phyloP scores from a whole-genome alignment of 2,797 vertebrate species.

The Mycteria americana region DNA sequence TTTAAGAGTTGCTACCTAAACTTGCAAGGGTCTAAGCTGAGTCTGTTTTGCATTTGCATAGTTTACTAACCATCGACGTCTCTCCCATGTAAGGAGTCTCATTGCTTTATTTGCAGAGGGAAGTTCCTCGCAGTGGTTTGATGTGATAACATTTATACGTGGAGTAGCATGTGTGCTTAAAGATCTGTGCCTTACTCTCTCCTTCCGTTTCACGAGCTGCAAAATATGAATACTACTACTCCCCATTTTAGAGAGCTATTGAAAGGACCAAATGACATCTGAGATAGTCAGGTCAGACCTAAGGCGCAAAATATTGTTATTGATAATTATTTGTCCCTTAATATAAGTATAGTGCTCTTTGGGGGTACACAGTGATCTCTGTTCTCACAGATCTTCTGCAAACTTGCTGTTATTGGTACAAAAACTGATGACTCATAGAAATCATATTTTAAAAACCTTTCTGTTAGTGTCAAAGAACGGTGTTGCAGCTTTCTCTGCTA shows the following conservation, averaged over 20 bases:
- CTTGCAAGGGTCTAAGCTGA: neutral
- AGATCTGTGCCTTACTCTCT: neutral
- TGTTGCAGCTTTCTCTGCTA: neutral
- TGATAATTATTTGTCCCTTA: neutral
- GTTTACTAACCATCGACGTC: neutral
- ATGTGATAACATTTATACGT: rapidly evolving
- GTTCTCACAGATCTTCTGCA: neutral
- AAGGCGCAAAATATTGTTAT: neutral
- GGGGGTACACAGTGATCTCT: neutral
- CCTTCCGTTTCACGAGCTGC: neutral
- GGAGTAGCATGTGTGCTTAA: neutral
- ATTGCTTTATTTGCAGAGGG: neutral
- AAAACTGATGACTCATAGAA: neutral
- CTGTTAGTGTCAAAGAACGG: neutral
- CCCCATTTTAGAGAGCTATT: neutral
- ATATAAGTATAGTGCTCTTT: neutral
- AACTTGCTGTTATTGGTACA: neutral
- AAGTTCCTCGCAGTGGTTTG: neutral
- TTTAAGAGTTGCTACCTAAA: neutral
- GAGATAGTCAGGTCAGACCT: neutral
- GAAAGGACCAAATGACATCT: neutral
- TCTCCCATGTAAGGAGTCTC: neutral
- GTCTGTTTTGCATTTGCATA: neutral
- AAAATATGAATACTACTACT: neutral
- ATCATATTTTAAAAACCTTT: neutral